Conservation (phyloP, 2,888 invertebrate species). For the Elegia similella region DNA sequence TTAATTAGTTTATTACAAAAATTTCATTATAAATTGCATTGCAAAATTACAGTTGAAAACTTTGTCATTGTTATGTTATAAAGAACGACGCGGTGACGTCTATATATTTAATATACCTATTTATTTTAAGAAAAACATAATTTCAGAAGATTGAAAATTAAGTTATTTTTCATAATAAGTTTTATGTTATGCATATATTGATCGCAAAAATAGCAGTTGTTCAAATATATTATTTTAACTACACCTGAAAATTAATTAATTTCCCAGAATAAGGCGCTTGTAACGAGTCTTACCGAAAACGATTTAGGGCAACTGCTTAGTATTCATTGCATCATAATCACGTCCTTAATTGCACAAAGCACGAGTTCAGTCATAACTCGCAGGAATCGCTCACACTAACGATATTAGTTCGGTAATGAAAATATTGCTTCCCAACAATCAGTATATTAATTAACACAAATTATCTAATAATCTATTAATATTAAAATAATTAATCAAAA, state of each 20-base stretch:
- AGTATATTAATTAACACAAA: no score
- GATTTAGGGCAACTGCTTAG: constrained; percentile 15
- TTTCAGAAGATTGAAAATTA: no score
- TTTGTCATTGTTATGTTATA: not conserved
- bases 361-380: constrained; percentile 11
- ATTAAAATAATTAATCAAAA: no score
- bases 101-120: no score
- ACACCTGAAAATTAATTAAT: not conserved
- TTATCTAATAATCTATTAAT: no score
- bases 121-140: no score
- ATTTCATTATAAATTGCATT: constrained; percentile 4
- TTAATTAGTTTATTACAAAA: constrained; percentile 1
- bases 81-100: no score
- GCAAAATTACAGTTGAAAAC: constrained; percentile 6
- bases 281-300: constrained; percentile 16
- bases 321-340: constrained; percentile 1
- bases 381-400: not conserved
- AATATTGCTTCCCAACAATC: not conserved
- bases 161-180: no score
- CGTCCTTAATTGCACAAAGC: constrained; percentile 21
- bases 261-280: not conserved
- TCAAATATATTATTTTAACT: no score
- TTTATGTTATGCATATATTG: no score
- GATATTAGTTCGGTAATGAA: not conserved
- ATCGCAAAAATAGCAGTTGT: no score